These are phyloP conservation scores for Sturnus vulgaris DNA, from an alignment of 2,113 vertebrate species.

Conservation along the genomic window DNA sequence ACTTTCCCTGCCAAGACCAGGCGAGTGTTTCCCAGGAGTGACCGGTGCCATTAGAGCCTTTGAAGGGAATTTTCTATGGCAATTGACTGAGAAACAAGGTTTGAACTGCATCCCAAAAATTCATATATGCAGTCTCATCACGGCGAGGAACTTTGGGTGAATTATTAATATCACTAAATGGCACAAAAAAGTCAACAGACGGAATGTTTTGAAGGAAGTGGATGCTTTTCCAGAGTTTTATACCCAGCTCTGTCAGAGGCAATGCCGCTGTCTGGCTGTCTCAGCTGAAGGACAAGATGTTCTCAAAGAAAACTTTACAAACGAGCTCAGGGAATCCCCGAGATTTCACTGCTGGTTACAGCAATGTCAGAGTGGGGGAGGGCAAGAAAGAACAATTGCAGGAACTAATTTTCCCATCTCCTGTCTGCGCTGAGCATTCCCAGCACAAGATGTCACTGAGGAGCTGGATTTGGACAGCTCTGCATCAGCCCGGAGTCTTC, in stretches of 20 bases:
- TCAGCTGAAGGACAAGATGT: not conserved
- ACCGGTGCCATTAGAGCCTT: not conserved
- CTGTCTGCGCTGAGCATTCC: not conserved
- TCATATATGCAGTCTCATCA: accelerated
- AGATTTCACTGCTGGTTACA: not conserved
- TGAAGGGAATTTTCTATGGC: not conserved
- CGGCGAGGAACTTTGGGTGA: accelerated
- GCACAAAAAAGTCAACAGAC: not conserved
- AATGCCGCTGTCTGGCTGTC: not conserved
- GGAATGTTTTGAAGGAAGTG: not conserved
- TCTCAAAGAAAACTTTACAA: not conserved
- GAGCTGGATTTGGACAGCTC: not conserved
- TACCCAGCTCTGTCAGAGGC: not conserved
- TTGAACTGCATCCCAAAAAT: not conserved
- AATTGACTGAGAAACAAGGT: not conserved
- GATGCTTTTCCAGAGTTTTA: not conserved
- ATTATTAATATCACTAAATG: not conserved
- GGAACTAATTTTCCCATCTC: not conserved
- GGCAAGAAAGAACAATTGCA: not conserved
- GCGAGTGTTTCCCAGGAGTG: accelerated
- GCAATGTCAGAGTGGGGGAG: not conserved
- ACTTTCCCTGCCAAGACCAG: not conserved
- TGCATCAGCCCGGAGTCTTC: not conserved
- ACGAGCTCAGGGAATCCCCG: not conserved
- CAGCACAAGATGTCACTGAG: not conserved